These are phyloP conservation scores for Xerus inauris DNA, from an alignment of 2,113 vertebrate genomes.

Conservation along the genomic window DNA sequence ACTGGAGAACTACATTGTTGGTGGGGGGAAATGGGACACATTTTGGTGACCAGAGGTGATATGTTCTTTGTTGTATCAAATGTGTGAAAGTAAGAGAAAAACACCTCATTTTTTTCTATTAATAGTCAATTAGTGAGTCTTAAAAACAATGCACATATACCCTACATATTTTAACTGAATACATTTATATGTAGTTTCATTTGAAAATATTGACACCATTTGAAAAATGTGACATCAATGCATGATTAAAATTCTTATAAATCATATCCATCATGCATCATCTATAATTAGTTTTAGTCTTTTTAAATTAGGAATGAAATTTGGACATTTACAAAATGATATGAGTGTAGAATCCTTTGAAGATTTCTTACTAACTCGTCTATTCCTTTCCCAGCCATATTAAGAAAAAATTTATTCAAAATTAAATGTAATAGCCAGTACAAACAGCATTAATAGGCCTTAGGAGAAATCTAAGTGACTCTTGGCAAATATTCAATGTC, in stretches of 20 bases:
- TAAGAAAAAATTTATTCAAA: not conserved
- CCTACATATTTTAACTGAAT: not conserved
- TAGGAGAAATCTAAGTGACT: not conserved
- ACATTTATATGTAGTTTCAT: not conserved
- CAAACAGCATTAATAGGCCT: not conserved
- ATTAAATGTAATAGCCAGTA: constrained; percentile 4
- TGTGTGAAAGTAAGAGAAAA: not conserved
- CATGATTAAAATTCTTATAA: not conserved
- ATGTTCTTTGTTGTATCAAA: not conserved
- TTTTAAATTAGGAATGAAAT: not conserved
- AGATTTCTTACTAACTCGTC: not conserved
- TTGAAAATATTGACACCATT: not conserved
- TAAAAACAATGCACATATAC: not conserved
- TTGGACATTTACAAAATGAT: not conserved
- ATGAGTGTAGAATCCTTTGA: not conserved
- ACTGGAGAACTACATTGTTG: not conserved
- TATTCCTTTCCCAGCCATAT: not conserved
- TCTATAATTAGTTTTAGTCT: not conserved
- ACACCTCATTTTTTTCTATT: not conserved
- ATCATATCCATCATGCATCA: not conserved
- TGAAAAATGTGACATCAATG: not conserved
- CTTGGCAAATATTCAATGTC: not conserved
- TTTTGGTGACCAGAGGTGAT: not conserved
- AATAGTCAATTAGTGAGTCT: not conserved
- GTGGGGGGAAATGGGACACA: not conserved